Base-by-base conservation (phyloP, 1,140 invertebrate species). In the Pseudoatta argentina region DNA sequence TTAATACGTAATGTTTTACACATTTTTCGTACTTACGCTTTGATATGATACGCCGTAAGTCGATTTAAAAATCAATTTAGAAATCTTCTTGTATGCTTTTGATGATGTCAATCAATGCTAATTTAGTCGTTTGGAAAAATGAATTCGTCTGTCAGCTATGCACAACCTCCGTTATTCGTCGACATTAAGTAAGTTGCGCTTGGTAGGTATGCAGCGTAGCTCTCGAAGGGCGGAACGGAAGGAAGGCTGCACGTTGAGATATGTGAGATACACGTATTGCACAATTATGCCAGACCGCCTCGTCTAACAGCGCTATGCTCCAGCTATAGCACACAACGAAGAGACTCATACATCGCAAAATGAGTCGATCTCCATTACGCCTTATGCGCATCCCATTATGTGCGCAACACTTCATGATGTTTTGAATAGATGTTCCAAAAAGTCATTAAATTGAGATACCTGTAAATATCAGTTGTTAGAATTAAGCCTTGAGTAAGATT, bases 241-340 rank as follows among this genome's bases (percentile, higher is more conserved):
- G 87, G 48, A 86, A 67, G 87, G 76, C 78, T 64, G 78, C 39
- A 61, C 51, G 66, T 44, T 86, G 85, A 85, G 87, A 89, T 66
- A 77, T 89, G 77, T 79, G 87, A 87, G 87, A 83, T 75, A 61
- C 77, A 81, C 77, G 81, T 86, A 83, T 67, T 75, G 83, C 86
- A 81, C 87, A 82, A 83, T 90, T 91, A 87, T 85, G 76, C 76
- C 64, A 72, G 61, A 51, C 21, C 79, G 3, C 48, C 48, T 71
- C 64, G 72, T 75, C 64, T 85, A 86, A 82, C 72, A 87, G 66
- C 55, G 72, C 73, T 69, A 72, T 76, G 77, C 72, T 63, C 39
- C 24, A 57, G 21, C 63, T 82, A 79, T 87, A 72, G 71, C 79
- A 67, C 76, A 24, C 66, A 61, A 64, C 64, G 72, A 83, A 82